Percentiles rank a stretch among this genome's conserved stretches.
These are phyloP conservation scores for Rotaria socialis DNA, from an alignment of 2,888 invertebrate genomes.

Conservation along the genomic window DNA sequence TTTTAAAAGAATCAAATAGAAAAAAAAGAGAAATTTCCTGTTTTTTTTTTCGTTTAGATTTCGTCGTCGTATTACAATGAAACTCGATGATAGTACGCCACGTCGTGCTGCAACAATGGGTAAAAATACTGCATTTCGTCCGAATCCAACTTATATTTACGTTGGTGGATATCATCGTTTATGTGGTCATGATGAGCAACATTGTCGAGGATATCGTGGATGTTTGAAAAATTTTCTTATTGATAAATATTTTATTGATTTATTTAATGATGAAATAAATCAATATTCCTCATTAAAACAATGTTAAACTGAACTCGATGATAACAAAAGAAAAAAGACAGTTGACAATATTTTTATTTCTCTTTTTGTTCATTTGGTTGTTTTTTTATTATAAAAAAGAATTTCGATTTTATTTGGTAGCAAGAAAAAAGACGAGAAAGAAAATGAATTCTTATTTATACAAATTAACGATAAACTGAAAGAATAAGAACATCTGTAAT, in stretches of 20 bases:
- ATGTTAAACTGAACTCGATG: background rate
- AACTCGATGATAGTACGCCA: conserved; percentile 11
- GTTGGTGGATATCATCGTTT: conserved; percentile 10
- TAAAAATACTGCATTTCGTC: background rate
- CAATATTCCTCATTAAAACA: background rate
- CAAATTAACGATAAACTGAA: background rate
- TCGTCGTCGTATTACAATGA: conserved; percentile 36
- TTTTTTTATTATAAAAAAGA: background rate
- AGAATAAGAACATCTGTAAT: background rate
- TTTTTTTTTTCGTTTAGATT: background rate
- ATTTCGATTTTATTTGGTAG: conserved; percentile 15
- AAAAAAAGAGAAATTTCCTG: background rate
- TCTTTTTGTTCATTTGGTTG: background rate
- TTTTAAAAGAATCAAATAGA: conserved; percentile 40
- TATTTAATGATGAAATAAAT: conserved; percentile 30
- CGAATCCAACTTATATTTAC: background rate
- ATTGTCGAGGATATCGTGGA: conserved; percentile 18
- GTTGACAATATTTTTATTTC: background rate
- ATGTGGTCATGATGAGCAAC: conserved; percentile 6
- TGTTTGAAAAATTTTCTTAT: conserved; percentile 1
- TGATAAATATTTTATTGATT: conserved; percentile 21
- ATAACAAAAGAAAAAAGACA: background rate
- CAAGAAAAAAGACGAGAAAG: background rate
- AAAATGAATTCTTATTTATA: background rate
- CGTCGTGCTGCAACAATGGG: background rate